Percentiles rank a stretch among this genome's conserved stretches.
Conservation (phyloP, 92 coral and sea anemone species). For the Epizoanthus ramosus region DNA sequence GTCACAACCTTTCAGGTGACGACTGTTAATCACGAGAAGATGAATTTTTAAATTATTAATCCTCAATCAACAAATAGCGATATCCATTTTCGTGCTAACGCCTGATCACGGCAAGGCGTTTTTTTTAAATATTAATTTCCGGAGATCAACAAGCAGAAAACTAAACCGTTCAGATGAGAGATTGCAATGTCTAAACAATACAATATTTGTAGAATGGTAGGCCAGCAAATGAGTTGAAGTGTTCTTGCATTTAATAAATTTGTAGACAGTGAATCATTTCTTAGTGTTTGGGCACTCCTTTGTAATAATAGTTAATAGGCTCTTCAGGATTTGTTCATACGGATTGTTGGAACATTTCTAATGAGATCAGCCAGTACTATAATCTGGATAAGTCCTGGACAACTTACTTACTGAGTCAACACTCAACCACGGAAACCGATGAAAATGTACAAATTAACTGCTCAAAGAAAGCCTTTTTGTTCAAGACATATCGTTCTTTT, state of each 20-base stretch:
- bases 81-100: neutral
- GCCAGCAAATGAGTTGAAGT: neutral
- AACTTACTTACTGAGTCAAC: slow-evolving; percentile 17
- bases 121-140: slow-evolving; percentile 27
- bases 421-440: slow-evolving; percentile 31
- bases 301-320: neutral
- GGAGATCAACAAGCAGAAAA: slow-evolving; percentile 5
- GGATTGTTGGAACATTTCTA: neutral
- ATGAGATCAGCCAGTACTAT: slow-evolving; percentile 31
- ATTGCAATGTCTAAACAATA: neutral
- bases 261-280: neutral
- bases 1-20: no score
- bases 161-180: neutral
- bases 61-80: no score
- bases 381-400: neutral
- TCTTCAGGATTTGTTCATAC: neutral
- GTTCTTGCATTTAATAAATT: slow-evolving; percentile 1
- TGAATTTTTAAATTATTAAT: no score
- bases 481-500: neutral
- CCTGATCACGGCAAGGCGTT: slow-evolving; percentile 3
- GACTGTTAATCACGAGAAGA: no score
- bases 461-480: neutral
- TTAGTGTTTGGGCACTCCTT: slow-evolving; percentile 2
- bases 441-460: neutral
- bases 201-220: neutral